Percentiles rank a stretch among this genome's conserved stretches.
Evolutionary conservation across 2,888 invertebrate species (phyloP).

Genomic region (Saturnia pavonia): DNA sequence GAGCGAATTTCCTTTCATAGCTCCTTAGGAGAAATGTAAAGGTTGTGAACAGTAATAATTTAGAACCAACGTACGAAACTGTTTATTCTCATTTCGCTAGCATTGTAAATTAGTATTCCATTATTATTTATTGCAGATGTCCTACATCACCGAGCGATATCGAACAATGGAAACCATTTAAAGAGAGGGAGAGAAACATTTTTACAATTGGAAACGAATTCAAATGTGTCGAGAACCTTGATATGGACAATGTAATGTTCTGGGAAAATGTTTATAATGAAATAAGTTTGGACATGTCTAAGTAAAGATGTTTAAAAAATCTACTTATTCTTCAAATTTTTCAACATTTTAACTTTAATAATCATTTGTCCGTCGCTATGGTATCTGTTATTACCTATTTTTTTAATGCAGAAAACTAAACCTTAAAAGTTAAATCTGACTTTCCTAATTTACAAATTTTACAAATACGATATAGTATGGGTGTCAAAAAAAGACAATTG

Average conservation of each 20-base stretch:
- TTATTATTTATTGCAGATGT: slow-evolving; percentile 59
- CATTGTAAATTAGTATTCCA: slow-evolving; percentile 16
- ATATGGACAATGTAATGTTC: slow-evolving; percentile 53
- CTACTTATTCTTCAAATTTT: background rate
- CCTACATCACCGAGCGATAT: slow-evolving; percentile 50
- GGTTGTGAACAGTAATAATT: slow-evolving; percentile 1
- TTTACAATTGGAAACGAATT: slow-evolving; percentile 57
- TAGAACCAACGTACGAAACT: background rate
- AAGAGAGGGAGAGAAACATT: slow-evolving; percentile 52
- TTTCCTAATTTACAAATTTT: too few relatives aligned
- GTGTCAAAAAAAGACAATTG: too few relatives aligned
- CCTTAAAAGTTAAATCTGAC: too few relatives aligned
- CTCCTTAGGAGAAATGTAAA: slow-evolving; percentile 6
- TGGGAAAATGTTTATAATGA: slow-evolving; percentile 69
- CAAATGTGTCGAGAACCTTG: slow-evolving; percentile 48
- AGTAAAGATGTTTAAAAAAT: background rate
- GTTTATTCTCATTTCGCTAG: slow-evolving; percentile 3
- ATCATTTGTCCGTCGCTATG: background rate
- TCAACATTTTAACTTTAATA: background rate
- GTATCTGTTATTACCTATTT: too few relatives aligned
- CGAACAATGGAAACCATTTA: slow-evolving; percentile 61
- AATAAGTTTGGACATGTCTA: slow-evolving; percentile 16
- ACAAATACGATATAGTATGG: too few relatives aligned
- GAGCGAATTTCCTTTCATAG: slow-evolving; percentile 12
- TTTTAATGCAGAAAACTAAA: too few relatives aligned